Evolutionary conservation across 1,140 invertebrate genomes (phyloP).

Genomic region (Ips nitidus): DNA sequence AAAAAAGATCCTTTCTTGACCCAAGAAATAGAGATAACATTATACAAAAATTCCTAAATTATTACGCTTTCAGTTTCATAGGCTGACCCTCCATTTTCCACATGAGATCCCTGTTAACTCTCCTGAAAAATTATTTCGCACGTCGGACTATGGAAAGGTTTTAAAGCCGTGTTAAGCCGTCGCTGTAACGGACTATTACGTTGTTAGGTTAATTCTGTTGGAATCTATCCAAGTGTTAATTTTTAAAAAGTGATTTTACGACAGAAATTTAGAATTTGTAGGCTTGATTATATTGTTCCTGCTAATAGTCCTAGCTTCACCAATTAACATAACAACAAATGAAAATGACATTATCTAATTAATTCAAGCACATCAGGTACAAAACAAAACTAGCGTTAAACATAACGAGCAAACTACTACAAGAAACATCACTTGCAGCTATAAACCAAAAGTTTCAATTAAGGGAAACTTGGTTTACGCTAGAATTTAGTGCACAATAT

Average conservation of each 20-base stretch:
- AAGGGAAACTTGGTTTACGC: slow-evolving; percentile 5
- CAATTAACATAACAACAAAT: not conserved
- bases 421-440: slow-evolving; percentile 8
- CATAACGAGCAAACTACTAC: not conserved
- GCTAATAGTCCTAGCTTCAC: not conserved
- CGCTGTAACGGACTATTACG: slow-evolving; percentile 5
- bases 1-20: no score
- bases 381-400: not conserved
- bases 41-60: no score
- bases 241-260: slow-evolving; percentile 2
- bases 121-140: slow-evolving; percentile 22
- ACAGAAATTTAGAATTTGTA: not conserved
- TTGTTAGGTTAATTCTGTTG: slow-evolving; percentile 4
- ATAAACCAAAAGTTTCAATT: slow-evolving; percentile 10
- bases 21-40: no score
- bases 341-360: not conserved
- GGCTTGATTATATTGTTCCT: not conserved
- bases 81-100: slow-evolving; percentile 11
- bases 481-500: not conserved
- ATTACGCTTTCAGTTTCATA: not conserved
- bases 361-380: not conserved
- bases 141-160: not conserved
- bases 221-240: slow-evolving; percentile 5
- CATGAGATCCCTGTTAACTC: slow-evolving; percentile 13
- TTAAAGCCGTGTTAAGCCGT: slow-evolving; percentile 10